Evolutionary conservation across 2,888 invertebrate species (phyloP).

Genomic region (Salticus scenicus): DNA sequence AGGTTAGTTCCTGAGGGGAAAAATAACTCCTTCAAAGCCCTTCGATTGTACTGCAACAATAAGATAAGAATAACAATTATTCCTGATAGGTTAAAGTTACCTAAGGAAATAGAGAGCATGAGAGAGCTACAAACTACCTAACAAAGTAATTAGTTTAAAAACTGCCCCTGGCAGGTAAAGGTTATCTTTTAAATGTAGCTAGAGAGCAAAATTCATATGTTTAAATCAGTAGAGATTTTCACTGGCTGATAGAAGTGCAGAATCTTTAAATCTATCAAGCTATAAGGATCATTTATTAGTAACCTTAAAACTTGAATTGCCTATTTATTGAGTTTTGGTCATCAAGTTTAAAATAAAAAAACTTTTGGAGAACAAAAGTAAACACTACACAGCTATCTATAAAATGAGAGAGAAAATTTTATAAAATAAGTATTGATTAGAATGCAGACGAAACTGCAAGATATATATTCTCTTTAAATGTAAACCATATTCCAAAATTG

Average conservation of each 20-base stretch:
- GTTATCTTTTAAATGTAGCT: conserved; percentile 50
- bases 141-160: conserved; percentile 64
- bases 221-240: conserved; percentile 46
- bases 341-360: conserved; percentile 48
- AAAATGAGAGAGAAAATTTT: conserved; percentile 21
- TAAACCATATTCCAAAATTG: conserved; percentile 27
- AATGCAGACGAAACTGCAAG: conserved; percentile 1
- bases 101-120: conserved; percentile 53
- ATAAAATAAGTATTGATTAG: neutral
- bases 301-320: conserved; percentile 32
- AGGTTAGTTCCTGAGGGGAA: neutral
- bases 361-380: conserved; percentile 46
- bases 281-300: conserved; percentile 54
- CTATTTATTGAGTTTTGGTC: conserved; percentile 49
- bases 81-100: conserved; percentile 48
- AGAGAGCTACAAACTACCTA: conserved; percentile 60
- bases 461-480: conserved; percentile 1
- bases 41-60: conserved; percentile 14
- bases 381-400: conserved; percentile 52
- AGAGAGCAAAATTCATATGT: conserved; percentile 59
- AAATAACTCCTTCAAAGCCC: conserved; percentile 12
- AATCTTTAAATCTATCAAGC: conserved; percentile 61
- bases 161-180: conserved; percentile 49
- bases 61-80: conserved; percentile 46
- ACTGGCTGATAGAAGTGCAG: conserved; percentile 52